phyloP scores from a whole-genome alignment of 1,140 invertebrate species.

The Elymnias hypermnestra region DNA sequence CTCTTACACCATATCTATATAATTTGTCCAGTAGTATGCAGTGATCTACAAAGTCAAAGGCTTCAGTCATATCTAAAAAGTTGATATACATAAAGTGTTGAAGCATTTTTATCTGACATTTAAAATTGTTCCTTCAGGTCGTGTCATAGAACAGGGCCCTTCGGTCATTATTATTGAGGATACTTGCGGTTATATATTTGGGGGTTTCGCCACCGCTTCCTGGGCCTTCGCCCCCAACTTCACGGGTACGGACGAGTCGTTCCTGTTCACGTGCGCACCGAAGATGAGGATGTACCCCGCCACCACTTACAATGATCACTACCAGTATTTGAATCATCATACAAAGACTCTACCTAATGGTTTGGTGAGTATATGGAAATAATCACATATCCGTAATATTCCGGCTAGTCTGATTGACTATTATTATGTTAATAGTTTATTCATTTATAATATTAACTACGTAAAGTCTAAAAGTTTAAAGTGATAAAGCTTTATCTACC shows the following conservation, averaged over 20 bases:
- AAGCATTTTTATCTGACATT: no score
- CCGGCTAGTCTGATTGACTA: no score
- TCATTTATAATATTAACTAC: no score
- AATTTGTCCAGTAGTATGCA: no score
- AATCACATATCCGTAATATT: no score
- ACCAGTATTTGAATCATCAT: slow-evolving; percentile 92
- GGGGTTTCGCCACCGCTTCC: slow-evolving; percentile 87
- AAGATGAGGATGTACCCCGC: slow-evolving; percentile 85
- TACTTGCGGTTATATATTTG: slow-evolving; percentile 89
- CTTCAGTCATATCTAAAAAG: no score
- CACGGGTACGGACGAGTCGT: slow-evolving; percentile 83
- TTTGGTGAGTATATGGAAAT: slow-evolving; percentile 84
- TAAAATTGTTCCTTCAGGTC: slow-evolving; percentile 73
- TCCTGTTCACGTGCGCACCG: slow-evolving; percentile 89
- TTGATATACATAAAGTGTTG: no score
- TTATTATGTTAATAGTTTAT: no score
- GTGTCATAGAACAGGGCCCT: slow-evolving; percentile 86
- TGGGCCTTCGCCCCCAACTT: slow-evolving; percentile 79
- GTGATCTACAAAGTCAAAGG: no score
- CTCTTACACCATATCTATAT: no score
- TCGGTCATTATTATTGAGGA: slow-evolving; percentile 88
- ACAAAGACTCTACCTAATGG: slow-evolving; percentile 95
- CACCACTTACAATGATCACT: slow-evolving; percentile 91
- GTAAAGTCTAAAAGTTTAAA: no score
- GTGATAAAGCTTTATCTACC: no score